phyloP scores from a whole-genome alignment of 1,140 invertebrate species.

The Macrostomum lignano region DNA sequence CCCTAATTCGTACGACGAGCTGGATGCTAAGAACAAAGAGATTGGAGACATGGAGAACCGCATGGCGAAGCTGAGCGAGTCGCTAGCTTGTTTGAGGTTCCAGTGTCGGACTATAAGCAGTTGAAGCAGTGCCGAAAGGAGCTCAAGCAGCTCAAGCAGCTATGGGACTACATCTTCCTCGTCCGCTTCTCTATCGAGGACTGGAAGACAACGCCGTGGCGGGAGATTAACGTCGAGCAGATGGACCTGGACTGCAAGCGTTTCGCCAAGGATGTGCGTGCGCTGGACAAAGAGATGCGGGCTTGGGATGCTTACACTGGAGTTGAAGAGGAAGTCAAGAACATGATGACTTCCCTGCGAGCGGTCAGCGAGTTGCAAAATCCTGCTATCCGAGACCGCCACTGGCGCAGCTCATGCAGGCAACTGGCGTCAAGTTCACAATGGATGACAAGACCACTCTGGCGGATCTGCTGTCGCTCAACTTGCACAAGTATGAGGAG shows the following conservation, averaged over 20 bases:
- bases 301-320: conserved; percentile 55
- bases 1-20: conserved; percentile 41
- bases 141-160: conserved; percentile 55
- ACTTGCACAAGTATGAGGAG: conserved; percentile 72
- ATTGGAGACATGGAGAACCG: conserved; percentile 61
- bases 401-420: conserved; percentile 80
- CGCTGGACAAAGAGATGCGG: conserved; percentile 57
- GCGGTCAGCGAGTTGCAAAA: conserved; percentile 80
- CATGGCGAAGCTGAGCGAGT: conserved; percentile 54
- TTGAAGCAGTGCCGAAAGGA: conserved; percentile 66
- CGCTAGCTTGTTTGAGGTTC: conserved; percentile 67
- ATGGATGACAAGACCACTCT: conserved; percentile 68
- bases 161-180: conserved; percentile 76
- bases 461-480: conserved; percentile 57
- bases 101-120: conserved; percentile 62
- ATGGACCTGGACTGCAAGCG: conserved; percentile 95
- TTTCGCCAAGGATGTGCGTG: conserved; percentile 45
- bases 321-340: conserved; percentile 26
- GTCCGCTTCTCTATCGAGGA: conserved; percentile 67
- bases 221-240: conserved; percentile 76
- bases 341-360: conserved; percentile 25
- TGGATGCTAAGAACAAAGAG: too few species aligned
- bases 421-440: conserved; percentile 61
- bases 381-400: conserved; percentile 64
- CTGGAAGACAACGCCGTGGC: conserved; percentile 83